These are phyloP conservation scores for Numenius arquata DNA, from an alignment of 2,113 vertebrate species.

Conservation along the genomic window DNA sequence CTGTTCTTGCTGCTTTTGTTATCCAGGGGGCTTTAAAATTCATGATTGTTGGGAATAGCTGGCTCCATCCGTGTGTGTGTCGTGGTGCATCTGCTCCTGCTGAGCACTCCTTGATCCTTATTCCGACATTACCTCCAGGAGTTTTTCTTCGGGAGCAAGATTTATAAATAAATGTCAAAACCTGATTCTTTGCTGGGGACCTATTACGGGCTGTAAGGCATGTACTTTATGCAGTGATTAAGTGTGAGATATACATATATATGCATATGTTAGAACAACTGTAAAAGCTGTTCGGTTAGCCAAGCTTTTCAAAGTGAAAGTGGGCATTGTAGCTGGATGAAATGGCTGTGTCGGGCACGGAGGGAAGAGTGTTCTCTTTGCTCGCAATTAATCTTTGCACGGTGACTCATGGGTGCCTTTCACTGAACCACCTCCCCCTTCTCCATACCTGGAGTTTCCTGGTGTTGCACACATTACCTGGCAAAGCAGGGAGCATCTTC, in stretches of 20 bases:
- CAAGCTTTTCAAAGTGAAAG: slow-evolving; percentile 8
- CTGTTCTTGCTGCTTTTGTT: slow-evolving; percentile 4
- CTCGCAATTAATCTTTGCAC: background rate
- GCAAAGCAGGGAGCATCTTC: background rate
- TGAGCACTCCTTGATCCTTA: background rate
- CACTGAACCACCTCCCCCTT: background rate
- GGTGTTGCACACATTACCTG: background rate
- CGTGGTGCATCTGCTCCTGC: background rate
- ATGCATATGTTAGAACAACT: background rate
- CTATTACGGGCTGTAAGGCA: background rate
- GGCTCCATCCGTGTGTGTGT: background rate
- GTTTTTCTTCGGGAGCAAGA: background rate
- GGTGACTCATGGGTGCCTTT: background rate
- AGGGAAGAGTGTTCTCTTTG: background rate
- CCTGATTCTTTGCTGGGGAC: background rate
- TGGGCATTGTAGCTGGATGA: background rate
- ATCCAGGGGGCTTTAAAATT: background rate
- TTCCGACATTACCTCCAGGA: background rate
- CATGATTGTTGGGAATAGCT: background rate
- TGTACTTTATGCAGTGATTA: background rate
- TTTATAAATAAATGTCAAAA: background rate
- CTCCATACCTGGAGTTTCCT: background rate
- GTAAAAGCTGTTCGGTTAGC: background rate
- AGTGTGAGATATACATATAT: rapidly evolving
- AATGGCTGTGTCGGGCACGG: background rate